phyloP scores from a whole-genome alignment of 64 coral and sea anemone species.

The Exaiptasia diaphana region DNA sequence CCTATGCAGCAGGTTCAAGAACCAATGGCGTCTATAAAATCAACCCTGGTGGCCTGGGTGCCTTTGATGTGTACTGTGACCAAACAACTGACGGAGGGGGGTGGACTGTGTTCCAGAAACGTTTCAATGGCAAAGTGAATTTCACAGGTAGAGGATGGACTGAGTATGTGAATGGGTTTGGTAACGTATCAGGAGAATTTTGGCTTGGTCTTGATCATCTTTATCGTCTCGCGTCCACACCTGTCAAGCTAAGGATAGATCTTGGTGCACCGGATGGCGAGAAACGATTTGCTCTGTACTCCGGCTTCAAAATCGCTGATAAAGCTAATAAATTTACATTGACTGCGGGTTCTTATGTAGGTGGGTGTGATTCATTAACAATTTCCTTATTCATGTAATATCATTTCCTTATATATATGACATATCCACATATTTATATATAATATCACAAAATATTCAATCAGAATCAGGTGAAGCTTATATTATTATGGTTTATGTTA shows the following conservation, averaged over 20 bases:
- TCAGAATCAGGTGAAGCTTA: too few relatives aligned
- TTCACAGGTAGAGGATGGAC: constrained; percentile 57
- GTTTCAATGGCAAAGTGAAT: constrained; percentile 44
- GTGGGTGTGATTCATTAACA: too few relatives aligned
- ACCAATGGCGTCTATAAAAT: constrained; percentile 52
- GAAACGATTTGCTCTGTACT: constrained; percentile 38
- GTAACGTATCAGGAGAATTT: constrained; percentile 57
- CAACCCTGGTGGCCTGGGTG: constrained; percentile 13
- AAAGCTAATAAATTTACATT: constrained; percentile 41
- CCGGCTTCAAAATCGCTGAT: constrained; percentile 52
- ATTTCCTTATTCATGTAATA: too few relatives aligned
- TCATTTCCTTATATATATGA: too few relatives aligned
- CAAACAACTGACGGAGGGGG: constrained; percentile 42
- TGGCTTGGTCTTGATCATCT: constrained; percentile 70
- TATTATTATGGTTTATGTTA: background rate
- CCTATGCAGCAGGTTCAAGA: constrained; percentile 24
- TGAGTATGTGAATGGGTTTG: constrained; percentile 61
- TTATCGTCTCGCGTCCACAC: constrained; percentile 21
- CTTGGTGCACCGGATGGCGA: constrained; percentile 53
- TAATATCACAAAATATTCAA: too few relatives aligned
- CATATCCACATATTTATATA: too few relatives aligned
- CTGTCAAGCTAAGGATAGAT: constrained; percentile 48
- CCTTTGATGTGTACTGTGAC: constrained; percentile 64
- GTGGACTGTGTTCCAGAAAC: constrained; percentile 67
- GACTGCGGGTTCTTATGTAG: constrained; percentile 46